Percentiles rank a stretch among this genome's conserved stretches.
Conservation (phyloP, 1,140 invertebrate genomes). For the Sarcophaga peregrina region DNA sequence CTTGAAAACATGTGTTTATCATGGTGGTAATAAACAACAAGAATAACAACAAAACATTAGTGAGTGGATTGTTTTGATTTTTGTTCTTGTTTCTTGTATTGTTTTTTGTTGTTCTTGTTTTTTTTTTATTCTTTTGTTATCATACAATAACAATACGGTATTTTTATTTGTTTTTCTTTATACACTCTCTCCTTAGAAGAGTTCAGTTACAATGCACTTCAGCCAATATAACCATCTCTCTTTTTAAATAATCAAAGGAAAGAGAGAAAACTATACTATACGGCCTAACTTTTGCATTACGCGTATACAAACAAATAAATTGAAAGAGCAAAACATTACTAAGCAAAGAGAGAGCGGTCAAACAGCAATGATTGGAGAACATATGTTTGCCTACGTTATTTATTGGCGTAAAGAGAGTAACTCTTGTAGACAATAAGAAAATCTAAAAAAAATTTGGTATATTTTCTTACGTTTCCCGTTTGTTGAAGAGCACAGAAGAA, state of each 20-base stretch:
- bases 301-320: neutral
- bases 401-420: neutral
- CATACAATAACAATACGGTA: conserved; percentile 35
- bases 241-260: neutral
- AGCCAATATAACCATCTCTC: neutral
- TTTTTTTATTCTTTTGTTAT: neutral
- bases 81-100: conserved; percentile 9
- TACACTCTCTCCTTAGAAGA: neutral
- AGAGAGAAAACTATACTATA: neutral
- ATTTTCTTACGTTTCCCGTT: conserved; percentile 40
- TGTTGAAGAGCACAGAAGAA: conserved; percentile 18
- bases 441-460: conserved; percentile 37
- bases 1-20: conserved; percentile 39
- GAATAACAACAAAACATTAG: neutral
- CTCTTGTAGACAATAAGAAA: neutral
- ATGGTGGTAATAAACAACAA: neutral
- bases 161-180: conserved; percentile 18
- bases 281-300: neutral
- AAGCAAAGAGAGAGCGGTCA: conserved; percentile 1
- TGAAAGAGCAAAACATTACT: neutral
- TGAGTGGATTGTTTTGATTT: conserved; percentile 31
- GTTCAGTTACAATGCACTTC: neutral
- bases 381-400: conserved; percentile 9
- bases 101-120: too few relatives aligned
- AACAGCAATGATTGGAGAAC: neutral